Conservation (phyloP, 2,888 invertebrate genomes). For the Emmelina monodactyla region DNA sequence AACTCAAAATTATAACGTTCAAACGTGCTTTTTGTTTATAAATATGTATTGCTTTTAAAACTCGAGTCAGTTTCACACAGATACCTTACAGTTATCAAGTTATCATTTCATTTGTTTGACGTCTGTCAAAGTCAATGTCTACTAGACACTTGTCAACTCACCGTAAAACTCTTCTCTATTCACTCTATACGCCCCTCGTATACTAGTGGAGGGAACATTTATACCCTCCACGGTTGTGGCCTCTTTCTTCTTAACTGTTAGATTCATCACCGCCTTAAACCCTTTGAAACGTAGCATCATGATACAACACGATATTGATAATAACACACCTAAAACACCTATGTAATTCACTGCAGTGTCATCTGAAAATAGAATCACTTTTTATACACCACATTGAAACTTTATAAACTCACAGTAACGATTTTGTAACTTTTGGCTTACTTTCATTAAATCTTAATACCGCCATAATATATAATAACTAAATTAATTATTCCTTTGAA, state of each 20-base stretch:
- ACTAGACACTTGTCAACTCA: no score
- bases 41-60: no score
- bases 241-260: slow-evolving; percentile 26
- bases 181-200: slow-evolving; percentile 39
- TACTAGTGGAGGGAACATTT: slow-evolving; percentile 23
- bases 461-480: slow-evolving; percentile 15
- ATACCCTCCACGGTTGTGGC: neutral
- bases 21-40: neutral
- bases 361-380: no score
- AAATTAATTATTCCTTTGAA: neutral
- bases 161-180: slow-evolving; percentile 40
- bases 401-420: no score
- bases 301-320: slow-evolving; percentile 19
- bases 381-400: no score
- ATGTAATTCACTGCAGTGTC: slow-evolving; percentile 20
- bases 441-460: slow-evolving; percentile 14
- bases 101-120: no score
- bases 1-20: no score
- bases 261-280: slow-evolving; percentile 38
- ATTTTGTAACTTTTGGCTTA: slow-evolving; percentile 17
- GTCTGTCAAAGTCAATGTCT: no score
- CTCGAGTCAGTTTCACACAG: no score
- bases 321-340: slow-evolving; percentile 20
- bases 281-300: slow-evolving; percentile 36
- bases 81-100: no score